A percentile compares a stretch with the other conserved stretches of the same genome.
Evolutionary conservation across 2,888 invertebrate genomes (phyloP).

Genomic region (Orthosia cruda): DNA sequence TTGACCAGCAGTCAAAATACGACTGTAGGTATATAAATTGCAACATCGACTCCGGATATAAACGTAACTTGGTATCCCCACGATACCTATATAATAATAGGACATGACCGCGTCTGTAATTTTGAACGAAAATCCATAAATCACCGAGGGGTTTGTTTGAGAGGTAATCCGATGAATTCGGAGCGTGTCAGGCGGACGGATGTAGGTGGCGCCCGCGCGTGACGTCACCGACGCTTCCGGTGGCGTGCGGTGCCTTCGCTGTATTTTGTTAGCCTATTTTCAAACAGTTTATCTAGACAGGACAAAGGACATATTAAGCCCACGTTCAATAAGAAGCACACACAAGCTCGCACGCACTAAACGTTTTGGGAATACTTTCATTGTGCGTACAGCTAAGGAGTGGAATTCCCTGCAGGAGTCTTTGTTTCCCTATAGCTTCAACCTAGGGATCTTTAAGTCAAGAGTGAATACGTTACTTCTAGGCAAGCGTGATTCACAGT

Average conservation of each 20-base stretch:
- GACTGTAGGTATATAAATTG: neutral
- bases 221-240: slow-evolving; percentile 77
- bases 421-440: too few species aligned
- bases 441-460: too few species aligned
- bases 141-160: slow-evolving; percentile 68
- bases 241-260: slow-evolving; percentile 68
- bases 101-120: slow-evolving; percentile 42
- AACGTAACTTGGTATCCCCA: slow-evolving; percentile 1
- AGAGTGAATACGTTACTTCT: too few species aligned
- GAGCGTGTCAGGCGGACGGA: slow-evolving; percentile 76
- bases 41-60: neutral
- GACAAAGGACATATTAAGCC: slow-evolving; percentile 4
- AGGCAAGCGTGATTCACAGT: too few species aligned
- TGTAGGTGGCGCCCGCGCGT: slow-evolving; percentile 74
- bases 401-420: too few species aligned
- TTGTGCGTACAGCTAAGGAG: too few species aligned
- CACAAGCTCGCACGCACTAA: too few species aligned
- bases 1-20: neutral
- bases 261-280: slow-evolving; percentile 69
- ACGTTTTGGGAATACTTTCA: too few species aligned
- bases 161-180: slow-evolving; percentile 69
- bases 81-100: slow-evolving; percentile 28
- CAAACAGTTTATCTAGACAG: slow-evolving; percentile 52
- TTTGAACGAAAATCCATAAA: slow-evolving; percentile 65
- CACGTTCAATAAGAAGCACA: neutral